phyloP scores from a whole-genome alignment of 1,140 invertebrate genomes.

The Hylaeus volcanicus region DNA sequence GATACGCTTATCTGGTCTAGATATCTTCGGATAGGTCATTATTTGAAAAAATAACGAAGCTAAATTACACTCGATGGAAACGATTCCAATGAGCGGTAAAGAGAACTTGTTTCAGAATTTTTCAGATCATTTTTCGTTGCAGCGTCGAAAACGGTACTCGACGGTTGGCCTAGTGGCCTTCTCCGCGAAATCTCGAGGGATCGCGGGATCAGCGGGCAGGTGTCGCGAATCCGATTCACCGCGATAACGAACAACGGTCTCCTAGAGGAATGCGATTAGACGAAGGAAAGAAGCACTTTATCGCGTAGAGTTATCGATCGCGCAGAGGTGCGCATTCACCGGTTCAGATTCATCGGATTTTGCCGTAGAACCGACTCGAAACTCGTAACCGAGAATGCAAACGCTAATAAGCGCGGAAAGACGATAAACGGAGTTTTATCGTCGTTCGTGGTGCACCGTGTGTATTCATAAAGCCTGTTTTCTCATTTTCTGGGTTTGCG shows the following conservation, averaged over 20 bases:
- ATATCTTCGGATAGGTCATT: too few species aligned
- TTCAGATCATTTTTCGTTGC: too few species aligned
- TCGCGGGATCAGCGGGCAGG: neutral
- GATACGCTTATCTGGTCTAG: too few species aligned
- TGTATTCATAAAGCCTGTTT: constrained; percentile 2
- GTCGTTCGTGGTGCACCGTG: neutral
- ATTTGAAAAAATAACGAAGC: too few species aligned
- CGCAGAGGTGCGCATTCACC: neutral
- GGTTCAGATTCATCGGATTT: constrained; percentile 5
- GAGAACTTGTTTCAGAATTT: too few species aligned
- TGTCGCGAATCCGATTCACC: neutral
- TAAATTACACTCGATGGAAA: too few species aligned
- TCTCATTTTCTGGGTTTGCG: neutral
- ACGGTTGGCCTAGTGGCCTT: too few species aligned
- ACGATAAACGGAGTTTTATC: constrained; percentile 37
- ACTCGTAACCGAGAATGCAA: neutral
- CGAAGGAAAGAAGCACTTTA: neutral
- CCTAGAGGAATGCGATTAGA: neutral
- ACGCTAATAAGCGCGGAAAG: constrained; percentile 29
- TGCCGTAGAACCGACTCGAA: constrained; percentile 2
- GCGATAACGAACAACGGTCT: neutral
- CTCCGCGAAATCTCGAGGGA: too few species aligned
- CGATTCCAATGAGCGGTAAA: too few species aligned
- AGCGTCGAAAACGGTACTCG: too few species aligned
- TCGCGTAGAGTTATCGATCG: constrained; percentile 20